These are phyloP conservation scores for Acestrorhynchus altus DNA, from an alignment of 2,797 vertebrate species.

Conservation along the genomic window DNA sequence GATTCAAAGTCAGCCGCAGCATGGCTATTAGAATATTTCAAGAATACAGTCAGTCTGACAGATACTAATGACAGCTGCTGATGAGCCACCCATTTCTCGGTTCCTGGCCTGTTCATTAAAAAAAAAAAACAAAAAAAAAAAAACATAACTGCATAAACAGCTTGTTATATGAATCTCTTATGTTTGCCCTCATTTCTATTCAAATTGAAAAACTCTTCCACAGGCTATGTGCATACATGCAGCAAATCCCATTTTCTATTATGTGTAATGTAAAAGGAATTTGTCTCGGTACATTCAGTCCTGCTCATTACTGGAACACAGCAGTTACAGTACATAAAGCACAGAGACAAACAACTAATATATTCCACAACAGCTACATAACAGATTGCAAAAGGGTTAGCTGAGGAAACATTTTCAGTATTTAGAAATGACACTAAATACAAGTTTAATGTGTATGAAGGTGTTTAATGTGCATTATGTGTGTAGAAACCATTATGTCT, in stretches of 20 bases:
- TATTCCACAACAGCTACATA: neutral
- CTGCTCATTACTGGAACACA: slow-evolving; percentile 2
- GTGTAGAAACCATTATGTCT: neutral
- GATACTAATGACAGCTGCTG: slow-evolving; percentile 5
- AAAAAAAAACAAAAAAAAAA: too few relatives aligned
- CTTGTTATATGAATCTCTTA: slow-evolving; percentile 21
- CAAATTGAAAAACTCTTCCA: slow-evolving; percentile 18
- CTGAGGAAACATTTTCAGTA: neutral
- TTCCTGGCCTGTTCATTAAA: slow-evolving; percentile 36
- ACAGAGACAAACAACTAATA: slow-evolving; percentile 11
- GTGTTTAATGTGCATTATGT: neutral
- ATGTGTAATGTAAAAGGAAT: slow-evolving; percentile 13
- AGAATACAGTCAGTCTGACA: slow-evolving; percentile 26
- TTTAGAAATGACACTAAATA: neutral
- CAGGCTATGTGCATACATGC: slow-evolving; percentile 24
- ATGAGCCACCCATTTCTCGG: neutral
- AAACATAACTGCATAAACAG: slow-evolving; percentile 9
- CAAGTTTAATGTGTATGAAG: neutral
- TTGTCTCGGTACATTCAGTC: slow-evolving; percentile 16
- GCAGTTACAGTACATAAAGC: slow-evolving; percentile 3
- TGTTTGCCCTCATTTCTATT: slow-evolving; percentile 32
- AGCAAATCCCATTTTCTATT: slow-evolving; percentile 22
- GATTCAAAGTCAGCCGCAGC: neutral
- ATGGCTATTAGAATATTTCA: slow-evolving; percentile 4
- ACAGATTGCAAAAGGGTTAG: neutral